Percentiles rank a stretch among this genome's conserved stretches.
Evolutionary conservation across 2,797 vertebrate species (phyloP).

Genomic region (Phaenicophaeus curvirostris): DNA sequence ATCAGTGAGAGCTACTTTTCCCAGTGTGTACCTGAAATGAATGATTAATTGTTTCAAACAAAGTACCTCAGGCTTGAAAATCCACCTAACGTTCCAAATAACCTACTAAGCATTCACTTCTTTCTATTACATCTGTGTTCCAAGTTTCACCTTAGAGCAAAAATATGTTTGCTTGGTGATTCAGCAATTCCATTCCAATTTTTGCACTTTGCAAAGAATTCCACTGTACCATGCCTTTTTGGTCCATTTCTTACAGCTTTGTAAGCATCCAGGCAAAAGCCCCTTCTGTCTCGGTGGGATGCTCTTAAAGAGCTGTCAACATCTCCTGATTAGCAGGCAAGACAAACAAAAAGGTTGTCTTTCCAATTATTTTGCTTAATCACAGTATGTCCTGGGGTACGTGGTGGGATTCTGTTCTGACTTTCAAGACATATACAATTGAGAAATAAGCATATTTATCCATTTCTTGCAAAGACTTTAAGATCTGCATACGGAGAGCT

Average conservation of each 20-base stretch:
- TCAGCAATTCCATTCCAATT: constrained; percentile 1
- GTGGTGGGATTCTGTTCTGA: background rate
- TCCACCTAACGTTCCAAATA: background rate
- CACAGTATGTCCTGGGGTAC: background rate
- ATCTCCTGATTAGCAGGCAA: background rate
- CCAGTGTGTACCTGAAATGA: background rate
- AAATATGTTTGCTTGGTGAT: background rate
- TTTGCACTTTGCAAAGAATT: background rate
- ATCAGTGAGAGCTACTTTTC: background rate
- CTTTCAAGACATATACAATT: background rate
- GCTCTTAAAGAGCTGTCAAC: background rate
- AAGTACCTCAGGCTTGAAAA: constrained; percentile 18
- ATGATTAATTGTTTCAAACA: constrained; percentile 21
- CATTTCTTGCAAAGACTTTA: background rate
- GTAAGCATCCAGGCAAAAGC: background rate
- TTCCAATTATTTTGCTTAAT: background rate
- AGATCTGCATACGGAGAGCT: background rate
- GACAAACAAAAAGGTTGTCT: background rate
- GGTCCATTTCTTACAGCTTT: background rate
- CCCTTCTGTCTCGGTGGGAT: background rate
- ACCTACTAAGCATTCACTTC: background rate
- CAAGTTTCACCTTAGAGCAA: background rate
- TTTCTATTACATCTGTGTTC: background rate
- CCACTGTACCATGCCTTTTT: background rate
- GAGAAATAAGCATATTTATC: background rate